phyloP scores from a whole-genome alignment of 2,797 vertebrate genomes.

The Novumbra hubbsi region DNA sequence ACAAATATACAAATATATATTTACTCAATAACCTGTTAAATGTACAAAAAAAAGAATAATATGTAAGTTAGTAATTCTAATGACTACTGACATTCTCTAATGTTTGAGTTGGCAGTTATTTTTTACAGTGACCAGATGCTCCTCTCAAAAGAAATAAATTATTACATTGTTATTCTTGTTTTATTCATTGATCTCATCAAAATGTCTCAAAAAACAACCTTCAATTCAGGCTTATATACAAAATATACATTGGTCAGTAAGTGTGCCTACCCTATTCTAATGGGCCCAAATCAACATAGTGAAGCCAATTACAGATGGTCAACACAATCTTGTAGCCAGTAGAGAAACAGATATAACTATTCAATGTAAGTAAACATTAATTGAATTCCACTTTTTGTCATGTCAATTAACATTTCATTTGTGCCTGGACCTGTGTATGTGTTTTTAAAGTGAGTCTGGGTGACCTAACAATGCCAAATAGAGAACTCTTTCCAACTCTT shows the following conservation, averaged over 20 bases:
- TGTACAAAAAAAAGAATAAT: no score
- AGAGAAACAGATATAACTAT: neutral
- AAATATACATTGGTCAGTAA: neutral
- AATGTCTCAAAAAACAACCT: neutral
- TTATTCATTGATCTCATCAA: neutral
- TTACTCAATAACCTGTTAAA: no score
- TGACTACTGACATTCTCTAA: no score
- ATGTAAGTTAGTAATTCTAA: no score
- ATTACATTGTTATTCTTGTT: neutral
- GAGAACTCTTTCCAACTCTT: conserved; percentile 31
- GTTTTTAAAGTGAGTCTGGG: neutral
- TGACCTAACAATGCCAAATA: neutral
- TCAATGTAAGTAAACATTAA: neutral
- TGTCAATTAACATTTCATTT: neutral
- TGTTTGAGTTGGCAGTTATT: neutral
- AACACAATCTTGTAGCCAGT: no score
- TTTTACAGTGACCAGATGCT: neutral
- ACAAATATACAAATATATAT: no score
- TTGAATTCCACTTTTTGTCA: neutral
- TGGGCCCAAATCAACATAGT: no score
- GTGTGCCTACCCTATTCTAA: neutral
- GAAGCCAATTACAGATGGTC: no score
- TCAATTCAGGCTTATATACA: neutral
- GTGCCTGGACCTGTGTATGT: neutral
- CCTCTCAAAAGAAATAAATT: neutral